Evolutionary conservation across 2,888 invertebrate species (phyloP).

Genomic region (Opisthograptis luteolata): DNA sequence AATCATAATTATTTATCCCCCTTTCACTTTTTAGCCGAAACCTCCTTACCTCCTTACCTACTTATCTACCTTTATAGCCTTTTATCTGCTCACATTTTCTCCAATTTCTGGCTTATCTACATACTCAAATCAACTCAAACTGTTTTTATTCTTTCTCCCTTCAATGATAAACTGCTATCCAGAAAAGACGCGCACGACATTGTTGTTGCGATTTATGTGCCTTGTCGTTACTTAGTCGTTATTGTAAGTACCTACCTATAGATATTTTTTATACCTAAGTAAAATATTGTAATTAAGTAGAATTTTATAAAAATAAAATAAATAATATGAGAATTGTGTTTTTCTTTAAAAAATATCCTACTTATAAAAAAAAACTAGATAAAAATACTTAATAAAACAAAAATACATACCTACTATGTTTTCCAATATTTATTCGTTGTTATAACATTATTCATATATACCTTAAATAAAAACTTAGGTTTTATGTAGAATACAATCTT

Average conservation of each 20-base stretch:
- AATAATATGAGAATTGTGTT: not conserved
- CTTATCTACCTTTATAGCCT: too few relatives aligned
- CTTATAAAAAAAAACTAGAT: too few relatives aligned
- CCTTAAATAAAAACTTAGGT: conserved; percentile 27
- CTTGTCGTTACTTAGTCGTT: conserved; percentile 42
- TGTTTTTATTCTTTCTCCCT: too few relatives aligned
- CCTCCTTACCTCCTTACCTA: too few relatives aligned
- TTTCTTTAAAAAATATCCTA: not conserved
- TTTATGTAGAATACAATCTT: conserved; percentile 5
- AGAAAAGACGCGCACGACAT: not conserved
- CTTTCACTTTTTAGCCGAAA: too few relatives aligned
- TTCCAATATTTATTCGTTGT: conserved; percentile 22
- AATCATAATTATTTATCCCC: too few relatives aligned
- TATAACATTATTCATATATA: conserved; percentile 35
- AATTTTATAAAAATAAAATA: conserved; percentile 16
- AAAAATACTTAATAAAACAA: not conserved
- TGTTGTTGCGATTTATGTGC: conserved; percentile 1
- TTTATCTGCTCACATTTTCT: too few relatives aligned
- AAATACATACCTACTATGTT: not conserved
- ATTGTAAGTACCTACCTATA: conserved; percentile 18
- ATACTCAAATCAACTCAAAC: too few relatives aligned
- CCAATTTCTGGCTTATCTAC: too few relatives aligned
- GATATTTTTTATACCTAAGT: conserved; percentile 21
- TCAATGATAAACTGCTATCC: not conserved
- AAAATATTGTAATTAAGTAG: conserved; percentile 30